Conservation (phyloP, 2,888 invertebrate genomes). For the Melitaea athalia region DNA sequence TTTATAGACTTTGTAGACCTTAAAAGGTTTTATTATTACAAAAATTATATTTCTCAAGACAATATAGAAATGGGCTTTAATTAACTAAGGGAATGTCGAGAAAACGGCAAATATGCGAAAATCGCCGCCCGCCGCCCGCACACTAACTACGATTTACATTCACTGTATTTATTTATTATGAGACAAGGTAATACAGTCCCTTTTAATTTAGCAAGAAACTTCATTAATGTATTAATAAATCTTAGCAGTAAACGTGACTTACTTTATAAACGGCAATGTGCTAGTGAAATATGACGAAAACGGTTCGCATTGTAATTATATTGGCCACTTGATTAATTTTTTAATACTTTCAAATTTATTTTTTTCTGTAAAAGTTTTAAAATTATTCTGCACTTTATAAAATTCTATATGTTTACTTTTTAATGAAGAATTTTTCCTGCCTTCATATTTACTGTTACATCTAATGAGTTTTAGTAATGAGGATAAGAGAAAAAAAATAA, state of each 20-base stretch:
- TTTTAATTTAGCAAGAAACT: slow-evolving; percentile 29
- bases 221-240: slow-evolving; percentile 28
- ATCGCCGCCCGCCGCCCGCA: slow-evolving; percentile 51
- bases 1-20: slow-evolving; percentile 59
- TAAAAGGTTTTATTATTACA: slow-evolving; percentile 66
- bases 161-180: slow-evolving; percentile 63
- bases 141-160: slow-evolving; percentile 72
- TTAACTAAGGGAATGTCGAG: slow-evolving; percentile 76
- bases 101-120: slow-evolving; percentile 73
- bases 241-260: slow-evolving; percentile 26
- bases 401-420: neutral
- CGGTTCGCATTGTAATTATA: neutral
- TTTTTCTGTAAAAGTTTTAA: neutral
- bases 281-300: slow-evolving; percentile 1
- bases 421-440: neutral
- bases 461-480: neutral
- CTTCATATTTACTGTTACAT: neutral
- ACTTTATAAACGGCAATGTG: slow-evolving; percentile 24
- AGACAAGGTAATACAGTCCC: slow-evolving; percentile 47
- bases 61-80: slow-evolving; percentile 79
- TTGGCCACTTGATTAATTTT: slow-evolving; percentile 1
- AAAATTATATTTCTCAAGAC: slow-evolving; percentile 76
- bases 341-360: neutral
- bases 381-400: neutral
- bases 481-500: neutral